These are phyloP conservation scores for Pyrochroa serraticornis DNA, from an alignment of 2,888 invertebrate species.

Conservation along the genomic window DNA sequence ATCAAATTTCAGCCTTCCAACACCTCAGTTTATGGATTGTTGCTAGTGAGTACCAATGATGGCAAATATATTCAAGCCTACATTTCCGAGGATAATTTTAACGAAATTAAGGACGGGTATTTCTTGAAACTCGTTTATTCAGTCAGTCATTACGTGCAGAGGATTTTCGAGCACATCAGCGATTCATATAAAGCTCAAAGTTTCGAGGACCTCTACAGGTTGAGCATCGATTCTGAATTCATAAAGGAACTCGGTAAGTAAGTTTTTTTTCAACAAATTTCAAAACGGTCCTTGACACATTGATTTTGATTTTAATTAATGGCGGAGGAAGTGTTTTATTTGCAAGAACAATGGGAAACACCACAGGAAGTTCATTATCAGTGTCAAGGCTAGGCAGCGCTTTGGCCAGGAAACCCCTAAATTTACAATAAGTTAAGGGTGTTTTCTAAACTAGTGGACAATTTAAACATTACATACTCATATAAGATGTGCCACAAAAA, in stretches of 20 bases:
- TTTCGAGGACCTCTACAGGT: slow-evolving; percentile 44
- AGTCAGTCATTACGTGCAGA: slow-evolving; percentile 42
- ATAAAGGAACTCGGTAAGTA: slow-evolving; percentile 49
- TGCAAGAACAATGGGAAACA: too few relatives aligned
- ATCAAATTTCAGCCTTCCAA: slow-evolving; percentile 35
- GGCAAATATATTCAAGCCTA: slow-evolving; percentile 38
- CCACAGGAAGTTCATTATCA: neutral
- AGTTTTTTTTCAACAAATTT: neutral
- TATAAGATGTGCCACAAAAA: too few relatives aligned
- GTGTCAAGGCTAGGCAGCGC: neutral
- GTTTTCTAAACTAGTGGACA: too few relatives aligned
- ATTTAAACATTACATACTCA: neutral
- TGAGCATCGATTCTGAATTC: slow-evolving; percentile 48
- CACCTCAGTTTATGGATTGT: slow-evolving; percentile 46
- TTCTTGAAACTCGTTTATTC: slow-evolving; percentile 51
- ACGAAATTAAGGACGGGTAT: slow-evolving; percentile 49
- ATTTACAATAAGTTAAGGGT: too few relatives aligned
- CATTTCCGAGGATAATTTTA: slow-evolving; percentile 46
- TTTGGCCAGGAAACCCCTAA: too few relatives aligned
- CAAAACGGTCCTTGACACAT: neutral
- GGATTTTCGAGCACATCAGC: slow-evolving; percentile 43
- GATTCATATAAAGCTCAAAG: slow-evolving; percentile 25
- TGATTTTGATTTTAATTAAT: too few relatives aligned
- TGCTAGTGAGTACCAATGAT: slow-evolving; percentile 42
- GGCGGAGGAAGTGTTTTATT: too few relatives aligned